These are phyloP conservation scores for Sigmodon hispidus DNA, from an alignment of 2,113 vertebrate genomes.

Conservation along the genomic window DNA sequence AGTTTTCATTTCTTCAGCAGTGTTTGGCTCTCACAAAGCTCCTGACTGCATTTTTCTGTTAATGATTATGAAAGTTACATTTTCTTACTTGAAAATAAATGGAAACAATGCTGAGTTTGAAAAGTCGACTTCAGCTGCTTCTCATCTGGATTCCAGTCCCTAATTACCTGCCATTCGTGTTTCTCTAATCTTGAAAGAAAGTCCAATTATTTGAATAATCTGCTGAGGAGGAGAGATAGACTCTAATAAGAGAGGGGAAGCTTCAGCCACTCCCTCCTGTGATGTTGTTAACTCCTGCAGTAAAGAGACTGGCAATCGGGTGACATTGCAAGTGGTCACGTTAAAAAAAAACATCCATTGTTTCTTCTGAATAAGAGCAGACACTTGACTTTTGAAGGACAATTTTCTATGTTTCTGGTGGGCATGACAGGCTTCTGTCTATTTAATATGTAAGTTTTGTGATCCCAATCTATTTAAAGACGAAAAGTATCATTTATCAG, in stretches of 20 bases:
- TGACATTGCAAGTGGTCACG: background rate
- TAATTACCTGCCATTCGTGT: background rate
- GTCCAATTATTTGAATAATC: slow-evolving; percentile 6
- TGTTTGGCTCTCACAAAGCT: background rate
- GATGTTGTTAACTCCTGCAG: background rate
- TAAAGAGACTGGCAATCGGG: background rate
- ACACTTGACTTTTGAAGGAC: background rate
- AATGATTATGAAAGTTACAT: slow-evolving; percentile 2
- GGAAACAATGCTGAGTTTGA: background rate
- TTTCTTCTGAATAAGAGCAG: slow-evolving; percentile 38
- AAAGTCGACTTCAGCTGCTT: background rate
- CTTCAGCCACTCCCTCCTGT: background rate
- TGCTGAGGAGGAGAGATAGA: background rate
- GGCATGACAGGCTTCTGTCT: background rate
- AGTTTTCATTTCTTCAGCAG: slow-evolving; percentile 22
- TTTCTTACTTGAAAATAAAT: background rate
- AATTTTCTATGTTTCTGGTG: slow-evolving; percentile 27
- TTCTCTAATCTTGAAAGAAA: slow-evolving; percentile 10
- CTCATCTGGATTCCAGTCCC: background rate
- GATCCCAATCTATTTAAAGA: slow-evolving; percentile 44
- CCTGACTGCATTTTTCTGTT: slow-evolving; percentile 41
- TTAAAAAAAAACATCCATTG: background rate
- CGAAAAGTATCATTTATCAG: slow-evolving; percentile 63
- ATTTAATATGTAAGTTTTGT: background rate
- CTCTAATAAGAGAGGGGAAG: background rate